Evolutionary conservation across 1,140 invertebrate species (phyloP).

Genomic region (Pseudomyrmex dendroicus): DNA sequence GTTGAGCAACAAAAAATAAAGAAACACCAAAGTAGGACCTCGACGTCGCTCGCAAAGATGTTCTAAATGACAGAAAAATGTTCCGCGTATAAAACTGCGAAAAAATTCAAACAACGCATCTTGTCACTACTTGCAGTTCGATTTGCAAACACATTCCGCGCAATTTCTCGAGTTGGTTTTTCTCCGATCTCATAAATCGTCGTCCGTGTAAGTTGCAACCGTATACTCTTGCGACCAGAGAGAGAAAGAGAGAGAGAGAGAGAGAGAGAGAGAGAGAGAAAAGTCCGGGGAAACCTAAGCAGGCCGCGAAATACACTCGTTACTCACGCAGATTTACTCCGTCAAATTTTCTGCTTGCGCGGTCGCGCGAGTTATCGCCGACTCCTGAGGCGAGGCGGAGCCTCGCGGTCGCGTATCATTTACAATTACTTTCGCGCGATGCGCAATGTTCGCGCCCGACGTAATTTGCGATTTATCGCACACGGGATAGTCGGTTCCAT

Average conservation of each 20-base stretch:
- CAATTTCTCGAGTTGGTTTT: constrained; percentile 1
- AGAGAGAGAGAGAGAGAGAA: too few species aligned
- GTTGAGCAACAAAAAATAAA: constrained; percentile 76
- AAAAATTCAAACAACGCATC: too few species aligned
- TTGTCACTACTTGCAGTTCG: too few species aligned
- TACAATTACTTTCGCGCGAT: constrained; percentile 44
- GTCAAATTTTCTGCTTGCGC: constrained; percentile 23
- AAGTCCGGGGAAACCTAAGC: neutral
- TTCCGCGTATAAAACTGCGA: constrained; percentile 1
- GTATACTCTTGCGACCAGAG: too few species aligned
- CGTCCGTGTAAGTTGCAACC: neutral
- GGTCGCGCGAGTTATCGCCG: constrained; percentile 28
- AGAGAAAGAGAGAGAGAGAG: neutral
- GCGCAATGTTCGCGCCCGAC: constrained; percentile 39
- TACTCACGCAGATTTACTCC: neutral
- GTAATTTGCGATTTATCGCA: constrained; percentile 58
- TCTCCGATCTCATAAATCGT: neutral
- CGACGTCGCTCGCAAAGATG: constrained; percentile 39
- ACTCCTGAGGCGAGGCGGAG: constrained; percentile 26
- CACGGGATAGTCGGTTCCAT: neutral
- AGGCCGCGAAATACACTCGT: constrained; percentile 4
- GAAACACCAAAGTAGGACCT: constrained; percentile 37
- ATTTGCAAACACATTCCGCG: too few species aligned
- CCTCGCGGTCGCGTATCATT: constrained; percentile 28
- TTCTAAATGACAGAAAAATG: too few species aligned